These are phyloP conservation scores for Rotaria magnacalcarata DNA, from an alignment of 2,888 invertebrate genomes.

Conservation along the genomic window DNA sequence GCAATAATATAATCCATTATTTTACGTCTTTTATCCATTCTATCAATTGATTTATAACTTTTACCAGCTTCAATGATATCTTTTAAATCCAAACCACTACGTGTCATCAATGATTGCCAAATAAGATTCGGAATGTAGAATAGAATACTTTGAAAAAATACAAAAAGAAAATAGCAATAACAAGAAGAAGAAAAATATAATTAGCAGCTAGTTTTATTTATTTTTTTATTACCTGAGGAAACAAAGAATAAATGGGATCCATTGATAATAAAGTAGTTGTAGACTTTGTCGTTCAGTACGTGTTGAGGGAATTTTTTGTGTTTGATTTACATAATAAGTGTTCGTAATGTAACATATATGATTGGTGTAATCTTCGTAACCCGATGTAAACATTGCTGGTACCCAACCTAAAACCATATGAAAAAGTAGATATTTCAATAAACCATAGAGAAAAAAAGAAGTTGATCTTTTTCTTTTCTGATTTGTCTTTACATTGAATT, in stretches of 20 bases:
- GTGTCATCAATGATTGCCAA: conserved; percentile 28
- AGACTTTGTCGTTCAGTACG: not conserved
- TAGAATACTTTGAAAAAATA: not conserved
- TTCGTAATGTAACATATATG: conserved; percentile 47
- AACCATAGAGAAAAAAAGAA: not conserved
- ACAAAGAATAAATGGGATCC: conserved; percentile 47
- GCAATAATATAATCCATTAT: conserved; percentile 37
- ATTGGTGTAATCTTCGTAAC: conserved; percentile 38
- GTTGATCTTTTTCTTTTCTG: not conserved
- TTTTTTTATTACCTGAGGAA: conserved; percentile 4
- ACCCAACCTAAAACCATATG: conserved; percentile 7
- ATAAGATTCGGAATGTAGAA: conserved; percentile 36
- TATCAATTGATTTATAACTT: conserved; percentile 32
- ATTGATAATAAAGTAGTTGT: conserved; percentile 47
- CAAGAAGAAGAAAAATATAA: not conserved
- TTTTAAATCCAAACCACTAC: conserved; percentile 35
- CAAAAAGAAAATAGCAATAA: too few relatives aligned
- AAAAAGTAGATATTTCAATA: not conserved
- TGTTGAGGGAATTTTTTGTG: conserved; percentile 41
- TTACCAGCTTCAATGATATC: conserved; percentile 31
- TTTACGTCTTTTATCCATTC: conserved; percentile 8
- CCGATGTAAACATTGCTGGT: conserved; percentile 30
- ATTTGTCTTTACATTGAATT: conserved; percentile 24
- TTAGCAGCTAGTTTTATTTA: not conserved
- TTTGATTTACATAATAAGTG: conserved; percentile 47